Base-by-base conservation (phyloP, 2,797 vertebrate species). In the Helarctos malayanus region DNA sequence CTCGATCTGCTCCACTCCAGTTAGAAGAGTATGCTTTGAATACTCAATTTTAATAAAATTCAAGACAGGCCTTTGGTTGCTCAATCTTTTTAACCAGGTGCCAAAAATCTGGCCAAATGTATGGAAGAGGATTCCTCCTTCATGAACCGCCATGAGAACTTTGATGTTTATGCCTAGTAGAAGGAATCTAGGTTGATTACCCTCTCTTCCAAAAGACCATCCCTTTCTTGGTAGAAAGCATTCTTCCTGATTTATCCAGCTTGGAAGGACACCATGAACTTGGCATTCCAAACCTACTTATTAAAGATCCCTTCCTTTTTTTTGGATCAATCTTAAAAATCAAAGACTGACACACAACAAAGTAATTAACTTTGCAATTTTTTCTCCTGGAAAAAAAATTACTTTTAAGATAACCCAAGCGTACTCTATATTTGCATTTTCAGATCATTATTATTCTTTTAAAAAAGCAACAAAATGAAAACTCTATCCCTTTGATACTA, bases 241-340 rank as follows among this genome's bases (percentile, higher is more conserved):
- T 97, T 95, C 49, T 86, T 88, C 54, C 35, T 95, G 86, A 97
- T 92, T 98, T 97, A 95, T 86, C 73, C 93, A 92, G 57, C 68
- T 97, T 96, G 97, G 94, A 98, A 97, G 65, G 80, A 97, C 89
- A 96, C 73, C 73, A 78, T 91, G 87, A 88, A 92, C 87, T 94
- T 97, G 87, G 94, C 32, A 11, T 97, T 93, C 49, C 78, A 96
- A 97, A 95, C 32, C 56, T 85, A 54, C 93, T 96, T 95, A 88
- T 95, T 97, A 97, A 96, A 96, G 82, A 93, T 89, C 9, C 12
- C 65, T 83, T 89, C 35, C n/a, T 8, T 85, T 49, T 89, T 84
- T 84, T 85, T 38, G 56, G 23, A 89, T 94, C 80, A 80, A 15
- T 83, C n/a, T 94, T 95, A 96, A 96, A 63, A 95, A 90, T 82